Base-by-base conservation (phyloP, 2,113 vertebrate genomes). In the Todiramphus chloris region DNA sequence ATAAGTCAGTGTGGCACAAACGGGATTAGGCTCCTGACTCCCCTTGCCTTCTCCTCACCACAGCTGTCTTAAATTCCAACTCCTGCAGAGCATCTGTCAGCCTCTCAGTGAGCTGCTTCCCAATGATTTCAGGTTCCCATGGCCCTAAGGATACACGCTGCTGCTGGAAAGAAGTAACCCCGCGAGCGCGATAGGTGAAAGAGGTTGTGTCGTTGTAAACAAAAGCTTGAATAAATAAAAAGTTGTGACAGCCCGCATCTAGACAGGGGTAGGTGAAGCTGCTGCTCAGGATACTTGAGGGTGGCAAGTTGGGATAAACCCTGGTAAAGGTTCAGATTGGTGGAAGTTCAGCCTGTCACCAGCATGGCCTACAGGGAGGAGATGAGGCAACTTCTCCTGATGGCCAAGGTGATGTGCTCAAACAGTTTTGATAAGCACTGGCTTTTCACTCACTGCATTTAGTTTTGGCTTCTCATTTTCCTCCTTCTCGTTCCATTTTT, bases 1-100 rank as follows among this genome's bases (percentile, higher is more conserved):
- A 5, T 59, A 51, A 95, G 85, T 58, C 92, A 62, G 39, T 10
- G 53, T 84, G 89, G 86, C 86, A 94, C 83, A 66, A 72, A 28
- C 43, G 66, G 86, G 58, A 63, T 90, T 79, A 79, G 59, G 78
- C 70, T 83, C 21, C 86, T 81, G 62, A 58, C 70, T 90, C 76
- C 35, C 28, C 41, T 87, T 88, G 48, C 50, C 53, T 56, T 84
- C 87, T 81, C 35, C 55, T 96, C 76, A 50, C 75, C 23, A 3
- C 68, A 77, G 41, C 79, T 83, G 79, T 81, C 41, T 88, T 86
- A 82, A 63, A 53, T 95, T 87, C 89, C 91, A 78, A 51, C 68
- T 77, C 76, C 73, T 87, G 46, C 46, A 63, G 87, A 80, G 83
- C 63, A 91, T 72, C 83, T 74, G 46, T 67, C 75, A 87, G n/a